Base-by-base conservation (phyloP, 2,797 vertebrate species). In the Liparis tanakae region DNA sequence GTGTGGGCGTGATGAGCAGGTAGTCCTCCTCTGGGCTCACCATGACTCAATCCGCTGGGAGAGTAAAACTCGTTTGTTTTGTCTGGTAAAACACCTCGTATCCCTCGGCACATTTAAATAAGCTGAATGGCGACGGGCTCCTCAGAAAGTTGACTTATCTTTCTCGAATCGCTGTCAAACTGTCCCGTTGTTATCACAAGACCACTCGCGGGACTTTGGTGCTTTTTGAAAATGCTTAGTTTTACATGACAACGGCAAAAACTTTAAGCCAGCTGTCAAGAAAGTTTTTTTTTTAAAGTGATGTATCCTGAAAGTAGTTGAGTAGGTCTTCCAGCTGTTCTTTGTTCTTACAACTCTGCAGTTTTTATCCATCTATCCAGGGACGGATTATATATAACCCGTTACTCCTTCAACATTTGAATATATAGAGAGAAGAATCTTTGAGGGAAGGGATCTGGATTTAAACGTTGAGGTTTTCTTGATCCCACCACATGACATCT, bases 1-100 rank as follows among this genome's bases (percentile, higher is more conserved):
- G 59, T 60, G 41, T 39, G 54, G 15, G 25, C 53, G 10, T 72
- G 70, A 78, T 55, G 68, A 78, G 39, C 46, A 57, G 41, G 44
- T 55, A 44, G n/a, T 79, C 41, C 51, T 13, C n/a, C 18, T 1
- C 53, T n/a, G 18, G 2, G 10, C 71, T 73, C 59, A 44, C 64
- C 22, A 3, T 6, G 70, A 48, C 6, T 37, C 4, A n/a, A 46
- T 54, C 30, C 15, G 46, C 72, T 12, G 1, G 1, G 10, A 74
- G 41, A 7, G 6, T 43, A 10, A 37, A 20, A 20, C 10, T 4
- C 56, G 62, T 51, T 22, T 6, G 10, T 66, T n/a, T 61, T 10
- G 58, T 37, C 39, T 22, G 39, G 10, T 61, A 10, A 25, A 65
- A 39, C 39, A 41, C 22, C 4, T 51, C 33, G 10, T 15, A 34